Base-by-base conservation (phyloP, 1,140 invertebrate species). In the Maniola jurtina region DNA sequence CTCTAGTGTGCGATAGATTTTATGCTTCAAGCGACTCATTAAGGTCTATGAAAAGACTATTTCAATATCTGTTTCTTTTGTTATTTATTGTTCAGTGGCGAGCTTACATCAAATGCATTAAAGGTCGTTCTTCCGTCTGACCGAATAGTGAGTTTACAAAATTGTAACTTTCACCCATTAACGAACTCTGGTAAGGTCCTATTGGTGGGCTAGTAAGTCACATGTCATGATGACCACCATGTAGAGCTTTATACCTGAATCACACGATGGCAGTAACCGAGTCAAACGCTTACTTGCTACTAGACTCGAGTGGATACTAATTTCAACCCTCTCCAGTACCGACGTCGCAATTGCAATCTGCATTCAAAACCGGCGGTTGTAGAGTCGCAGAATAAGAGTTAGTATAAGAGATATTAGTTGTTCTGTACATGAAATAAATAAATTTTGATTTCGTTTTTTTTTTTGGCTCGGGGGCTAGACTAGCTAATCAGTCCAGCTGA, bases 91-190 rank as follows among this genome's bases (percentile, higher is more conserved):
- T 61, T 79, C 71, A 66, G 64, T 77, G 64, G 75, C 33, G 10
- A 55, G 25, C 11, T 11, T 72, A 72, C 81, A 83, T 83, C 82
- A 73, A 55, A 55, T 3, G 75, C 61, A 45, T 75, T 72, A 75
- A 80, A 83, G 83, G 74, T 89, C 87, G 86, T 85, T 42, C 48
- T n/a, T 11, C 10, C 16, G 15, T 16, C 80, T 85, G 83, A 86
- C 80, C 82, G 83, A 66, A 83, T 83, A 80, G 85, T 85, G 84
- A 81, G 74, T 77, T 77, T 81, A 78, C 73, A 76, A 81, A 77
- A 79, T 73, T 75, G 55, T 66, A 64, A 79, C 86, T 88, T 87
- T 88, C 86, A 83, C 84, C 80, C 45, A 84, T 84, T 84, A 86
- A 52, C 15, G 48, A 4, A 52, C 5, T 14, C 6, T 6, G 14